Conservation (phyloP, 2,888 invertebrate genomes). For the Blastobasis lacticolella region DNA sequence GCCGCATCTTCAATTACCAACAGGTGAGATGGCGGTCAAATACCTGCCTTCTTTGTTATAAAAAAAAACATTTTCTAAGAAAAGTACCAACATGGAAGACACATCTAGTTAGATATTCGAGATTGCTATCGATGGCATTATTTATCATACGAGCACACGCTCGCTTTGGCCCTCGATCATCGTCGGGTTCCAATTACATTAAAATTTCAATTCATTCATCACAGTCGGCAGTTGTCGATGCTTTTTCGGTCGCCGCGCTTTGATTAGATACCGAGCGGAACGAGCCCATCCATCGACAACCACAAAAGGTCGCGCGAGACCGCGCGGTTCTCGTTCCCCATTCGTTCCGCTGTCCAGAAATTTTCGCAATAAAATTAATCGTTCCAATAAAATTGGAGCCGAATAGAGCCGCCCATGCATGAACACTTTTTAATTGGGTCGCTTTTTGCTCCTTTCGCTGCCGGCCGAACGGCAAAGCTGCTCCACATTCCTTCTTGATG, state of each 20-base stretch:
- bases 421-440: conserved; percentile 72
- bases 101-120: too few relatives aligned
- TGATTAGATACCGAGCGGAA: conserved; percentile 57
- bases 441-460: conserved; percentile 57
- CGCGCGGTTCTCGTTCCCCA: conserved; percentile 50
- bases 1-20: too few relatives aligned
- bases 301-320: conserved; percentile 57
- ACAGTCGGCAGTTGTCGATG: conserved; percentile 27
- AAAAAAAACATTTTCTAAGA: too few relatives aligned
- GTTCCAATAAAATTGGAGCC: conserved; percentile 67
- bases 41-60: too few relatives aligned
- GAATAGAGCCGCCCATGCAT: conserved; percentile 67
- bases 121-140: conserved; percentile 13
- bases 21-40: too few relatives aligned
- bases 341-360: conserved; percentile 70
- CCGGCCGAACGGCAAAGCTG: conserved; percentile 53
- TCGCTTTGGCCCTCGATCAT: conserved; percentile 26
- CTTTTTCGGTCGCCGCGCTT: conserved; percentile 45
- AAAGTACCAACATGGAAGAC: too few relatives aligned
- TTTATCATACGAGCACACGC: conserved; percentile 11
- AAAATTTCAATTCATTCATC: conserved; percentile 56
- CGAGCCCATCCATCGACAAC: conserved; percentile 55
- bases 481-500: conserved; percentile 3
- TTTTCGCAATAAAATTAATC: conserved; percentile 73
- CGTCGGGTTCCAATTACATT: conserved; percentile 49